phyloP scores from a whole-genome alignment of 2,113 vertebrate genomes.

The Pimephales promelas region DNA sequence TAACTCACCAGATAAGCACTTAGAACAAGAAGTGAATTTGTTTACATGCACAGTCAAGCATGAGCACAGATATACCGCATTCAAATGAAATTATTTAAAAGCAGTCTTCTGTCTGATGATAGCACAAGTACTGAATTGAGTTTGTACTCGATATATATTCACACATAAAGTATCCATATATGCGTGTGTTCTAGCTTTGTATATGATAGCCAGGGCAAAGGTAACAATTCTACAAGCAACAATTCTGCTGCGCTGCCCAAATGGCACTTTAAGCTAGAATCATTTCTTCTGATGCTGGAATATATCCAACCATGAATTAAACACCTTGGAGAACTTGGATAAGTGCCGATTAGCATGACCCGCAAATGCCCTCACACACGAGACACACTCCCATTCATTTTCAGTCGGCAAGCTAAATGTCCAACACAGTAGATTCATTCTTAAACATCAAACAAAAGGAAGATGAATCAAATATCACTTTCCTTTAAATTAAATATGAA shows the following conservation, averaged over 20 bases:
- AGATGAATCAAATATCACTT: constrained; percentile 46
- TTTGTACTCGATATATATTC: background rate
- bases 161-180: background rate
- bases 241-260: background rate
- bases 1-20: background rate
- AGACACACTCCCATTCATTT: constrained; percentile 19
- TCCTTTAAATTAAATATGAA: constrained; percentile 44
- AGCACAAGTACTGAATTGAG: background rate
- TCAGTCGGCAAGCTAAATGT: background rate
- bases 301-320: background rate
- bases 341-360: constrained; percentile 22
- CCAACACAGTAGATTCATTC: constrained; percentile 33
- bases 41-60: constrained; percentile 9
- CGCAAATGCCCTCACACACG: background rate
- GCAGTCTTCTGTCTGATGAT: background rate
- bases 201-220: no score
- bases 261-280: background rate
- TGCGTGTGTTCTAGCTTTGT: no score
- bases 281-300: background rate
- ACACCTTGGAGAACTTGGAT: constrained; percentile 18
- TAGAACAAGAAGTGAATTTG: background rate
- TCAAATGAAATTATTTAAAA: constrained; percentile 3
- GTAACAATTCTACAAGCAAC: background rate
- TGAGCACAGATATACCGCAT: background rate
- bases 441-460: constrained; percentile 38